phyloP scores from a whole-genome alignment of 2,113 vertebrate genomes.

The Opisthocomus hoazin region DNA sequence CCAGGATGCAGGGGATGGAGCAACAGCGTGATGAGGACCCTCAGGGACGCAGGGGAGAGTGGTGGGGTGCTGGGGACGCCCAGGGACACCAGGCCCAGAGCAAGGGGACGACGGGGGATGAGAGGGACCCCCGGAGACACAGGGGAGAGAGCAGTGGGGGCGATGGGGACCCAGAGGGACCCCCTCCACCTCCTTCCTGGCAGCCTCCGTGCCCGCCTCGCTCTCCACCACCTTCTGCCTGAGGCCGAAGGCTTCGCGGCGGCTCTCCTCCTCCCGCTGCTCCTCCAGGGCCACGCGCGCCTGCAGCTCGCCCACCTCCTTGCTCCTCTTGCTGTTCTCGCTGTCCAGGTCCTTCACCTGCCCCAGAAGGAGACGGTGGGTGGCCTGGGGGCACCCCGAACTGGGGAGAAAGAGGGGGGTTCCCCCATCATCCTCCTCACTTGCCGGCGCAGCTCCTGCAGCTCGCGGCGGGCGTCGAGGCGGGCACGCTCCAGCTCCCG shows the following conservation, averaged over 20 bases:
- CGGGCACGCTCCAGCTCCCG: conserved; percentile 84
- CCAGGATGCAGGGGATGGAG: not conserved
- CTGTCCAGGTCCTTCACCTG: conserved; percentile 88
- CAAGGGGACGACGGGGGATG: not conserved
- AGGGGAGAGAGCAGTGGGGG: accelerated
- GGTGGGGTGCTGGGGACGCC: not conserved
- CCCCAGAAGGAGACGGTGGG: accelerated
- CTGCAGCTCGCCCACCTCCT: conserved; percentile 83
- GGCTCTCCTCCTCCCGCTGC: conserved; percentile 83
- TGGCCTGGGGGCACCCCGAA: accelerated
- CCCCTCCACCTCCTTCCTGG: conserved; percentile 83
- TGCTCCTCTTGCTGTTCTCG: conserved; percentile 80
- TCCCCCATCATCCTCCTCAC: not conserved
- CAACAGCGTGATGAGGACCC: too few relatives aligned
- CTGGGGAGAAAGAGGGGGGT: accelerated
- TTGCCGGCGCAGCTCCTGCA: conserved; percentile 93
- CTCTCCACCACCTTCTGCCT: conserved; percentile 83
- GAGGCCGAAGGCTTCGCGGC: conserved; percentile 75
- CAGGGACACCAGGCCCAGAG: not conserved
- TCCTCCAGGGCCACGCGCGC: conserved; percentile 80
- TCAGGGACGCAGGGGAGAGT: not conserved
- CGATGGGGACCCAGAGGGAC: not conserved
- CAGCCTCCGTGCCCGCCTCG: conserved; percentile 71
- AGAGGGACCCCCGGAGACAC: not conserved
- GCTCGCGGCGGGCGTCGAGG: conserved; percentile 86